Evolutionary conservation across 1,140 invertebrate genomes (phyloP), one percentile per base, ranked within the genome.

Genomic region (Drosophila repletoides): DNA sequence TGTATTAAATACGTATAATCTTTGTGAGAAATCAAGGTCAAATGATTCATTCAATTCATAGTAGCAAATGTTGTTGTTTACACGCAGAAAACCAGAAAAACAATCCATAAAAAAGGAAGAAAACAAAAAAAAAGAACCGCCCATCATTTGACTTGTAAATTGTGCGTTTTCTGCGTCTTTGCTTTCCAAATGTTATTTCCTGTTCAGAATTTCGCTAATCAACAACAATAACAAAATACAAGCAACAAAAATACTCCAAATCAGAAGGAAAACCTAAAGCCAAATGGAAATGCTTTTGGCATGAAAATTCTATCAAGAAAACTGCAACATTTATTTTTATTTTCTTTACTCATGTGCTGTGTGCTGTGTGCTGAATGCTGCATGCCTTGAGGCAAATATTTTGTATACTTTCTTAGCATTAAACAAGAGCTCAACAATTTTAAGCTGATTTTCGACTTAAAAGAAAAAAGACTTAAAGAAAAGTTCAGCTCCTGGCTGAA

Each of bases 211-310:
- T 9, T 41, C 28, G 46, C 56, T 51, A 66, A 66, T 66, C 63
- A 66, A 60, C 36, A 66, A 66, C 51, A 66, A 60, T 45, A 60
- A n/a, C n/a, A n/a, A n/a, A n/a, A n/a, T n/a, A n/a, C n/a, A n/a
- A n/a, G n/a, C n/a, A n/a, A n/a, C n/a, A n/a, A n/a, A 66, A 60
- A 66, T 51, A 59, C 59, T 66, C 55, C 19, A 60, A 51, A 34
- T 53, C 59, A 36, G 28, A 52, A 22, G 46, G n/a, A 7, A 34
- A 49, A 40, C 36, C 29, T 7, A 24, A 38, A 26, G 17, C 19
- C 19, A 14, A 15, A 22, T 19, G 38, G 2, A 14, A 45, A 45
- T 45, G 12, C 5, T 26, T 43, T 12, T 14, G 34, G 36, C 60
- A 46, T 40, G 12, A 46, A 58, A 22, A 48, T 24, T 26, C 19